Percentiles rank a stretch among this genome's conserved stretches.
Evolutionary conservation across 2,113 vertebrate genomes (phyloP).

Genomic region (Nicator chloris): DNA sequence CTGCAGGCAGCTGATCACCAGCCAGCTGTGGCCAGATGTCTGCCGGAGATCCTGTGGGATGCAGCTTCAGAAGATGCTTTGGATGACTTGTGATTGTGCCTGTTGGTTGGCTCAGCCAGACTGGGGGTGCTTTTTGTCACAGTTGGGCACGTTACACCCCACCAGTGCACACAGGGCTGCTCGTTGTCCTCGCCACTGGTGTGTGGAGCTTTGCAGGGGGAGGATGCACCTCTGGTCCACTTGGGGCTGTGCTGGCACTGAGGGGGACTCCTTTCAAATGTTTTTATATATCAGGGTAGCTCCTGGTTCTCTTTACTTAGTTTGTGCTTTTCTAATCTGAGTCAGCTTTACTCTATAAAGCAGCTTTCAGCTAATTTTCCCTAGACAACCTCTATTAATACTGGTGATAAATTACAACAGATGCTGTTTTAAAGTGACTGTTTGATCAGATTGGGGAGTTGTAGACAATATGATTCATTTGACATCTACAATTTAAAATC

Average conservation of each 20-base stretch:
- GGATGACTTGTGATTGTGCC: not conserved
- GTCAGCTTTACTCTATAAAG: not conserved
- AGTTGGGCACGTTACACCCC: fast-evolving
- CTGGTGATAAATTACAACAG: not conserved
- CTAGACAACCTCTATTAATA: not conserved
- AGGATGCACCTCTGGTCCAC: not conserved
- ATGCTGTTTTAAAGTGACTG: not conserved
- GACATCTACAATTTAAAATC: not conserved
- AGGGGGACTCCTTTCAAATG: not conserved
- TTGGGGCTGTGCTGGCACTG: not conserved
- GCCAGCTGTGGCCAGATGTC: conserved; percentile 37
- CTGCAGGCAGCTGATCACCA: not conserved
- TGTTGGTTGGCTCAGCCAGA: not conserved
- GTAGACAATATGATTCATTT: not conserved
- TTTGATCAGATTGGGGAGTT: not conserved
- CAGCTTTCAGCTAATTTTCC: not conserved
- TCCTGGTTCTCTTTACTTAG: not conserved
- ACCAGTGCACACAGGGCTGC: fast-evolving
- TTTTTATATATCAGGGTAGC: not conserved
- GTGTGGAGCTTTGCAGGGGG: not conserved
- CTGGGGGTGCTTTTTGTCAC: not conserved
- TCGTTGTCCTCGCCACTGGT: fast-evolving
- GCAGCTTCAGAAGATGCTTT: not conserved
- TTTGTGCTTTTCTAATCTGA: not conserved
- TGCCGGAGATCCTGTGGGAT: not conserved